Conservation (phyloP, 2,797 vertebrate genomes). For the Parauchenoglanis punctatus region DNA sequence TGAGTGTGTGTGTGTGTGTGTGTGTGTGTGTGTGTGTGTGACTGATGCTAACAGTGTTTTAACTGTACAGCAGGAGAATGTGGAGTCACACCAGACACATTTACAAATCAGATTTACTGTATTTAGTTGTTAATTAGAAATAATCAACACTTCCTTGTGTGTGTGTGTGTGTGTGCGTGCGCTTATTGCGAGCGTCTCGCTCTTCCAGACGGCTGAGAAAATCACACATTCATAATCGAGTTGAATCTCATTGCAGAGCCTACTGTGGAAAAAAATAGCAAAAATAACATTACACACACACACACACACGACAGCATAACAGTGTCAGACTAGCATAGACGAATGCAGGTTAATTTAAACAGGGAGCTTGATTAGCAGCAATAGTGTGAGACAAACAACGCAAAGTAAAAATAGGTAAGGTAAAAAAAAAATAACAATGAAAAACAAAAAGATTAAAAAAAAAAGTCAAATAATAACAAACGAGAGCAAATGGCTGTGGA, state of each 20-base stretch:
- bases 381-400: background rate
- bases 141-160: slow-evolving; percentile 1
- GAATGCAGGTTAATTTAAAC: background rate
- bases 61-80: background rate
- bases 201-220: slow-evolving; percentile 7
- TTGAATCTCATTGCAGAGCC: slow-evolving; percentile 3
- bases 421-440: background rate
- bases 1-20: background rate
- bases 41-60: background rate
- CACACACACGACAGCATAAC: background rate
- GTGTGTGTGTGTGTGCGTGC: background rate
- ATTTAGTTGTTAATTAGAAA: slow-evolving; percentile 14
- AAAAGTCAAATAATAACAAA: background rate
- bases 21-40: background rate
- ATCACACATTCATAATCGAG: background rate
- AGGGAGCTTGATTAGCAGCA: background rate
- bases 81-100: background rate
- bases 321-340: background rate
- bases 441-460: background rate
- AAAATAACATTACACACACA: slow-evolving; percentile 1
- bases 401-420: background rate
- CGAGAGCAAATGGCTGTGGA: background rate
- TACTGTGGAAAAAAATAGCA: background rate
- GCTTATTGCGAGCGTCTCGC: background rate
- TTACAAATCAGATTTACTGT: slow-evolving; percentile 22